These are phyloP conservation scores for Hyles lineata DNA, from an alignment of 2,888 invertebrate species.

Conservation along the genomic window DNA sequence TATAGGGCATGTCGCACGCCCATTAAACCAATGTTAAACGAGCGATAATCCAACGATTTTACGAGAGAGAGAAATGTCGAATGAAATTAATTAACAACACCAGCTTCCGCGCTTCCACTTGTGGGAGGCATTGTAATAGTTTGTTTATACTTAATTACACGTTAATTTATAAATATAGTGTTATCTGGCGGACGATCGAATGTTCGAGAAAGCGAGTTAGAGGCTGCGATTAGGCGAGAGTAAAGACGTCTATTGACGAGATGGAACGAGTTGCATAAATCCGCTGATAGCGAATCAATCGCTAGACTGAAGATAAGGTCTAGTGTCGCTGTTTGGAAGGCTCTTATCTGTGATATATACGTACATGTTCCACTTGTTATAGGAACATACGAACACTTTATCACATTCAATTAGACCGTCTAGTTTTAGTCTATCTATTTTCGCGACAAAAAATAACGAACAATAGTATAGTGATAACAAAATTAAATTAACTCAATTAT, in stretches of 20 bases:
- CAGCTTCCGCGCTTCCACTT: constrained; percentile 56
- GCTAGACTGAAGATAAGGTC: neutral
- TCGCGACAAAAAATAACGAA: too few species aligned
- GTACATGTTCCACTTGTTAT: neutral
- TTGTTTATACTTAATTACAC: constrained; percentile 27
- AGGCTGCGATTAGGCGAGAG: constrained; percentile 6
- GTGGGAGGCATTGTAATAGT: constrained; percentile 24
- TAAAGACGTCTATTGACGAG: neutral
- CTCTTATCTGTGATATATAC: neutral
- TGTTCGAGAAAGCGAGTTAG: neutral
- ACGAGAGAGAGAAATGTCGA: constrained; percentile 69
- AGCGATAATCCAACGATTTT: constrained; percentile 67
- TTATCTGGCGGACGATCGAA: constrained; percentile 1
- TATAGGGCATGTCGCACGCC: constrained; percentile 52
- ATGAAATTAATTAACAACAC: constrained; percentile 64
- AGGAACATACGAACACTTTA: too few species aligned
- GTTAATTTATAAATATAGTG: constrained; percentile 23
- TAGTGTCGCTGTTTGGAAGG: neutral
- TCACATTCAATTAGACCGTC: too few species aligned
- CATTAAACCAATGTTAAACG: constrained; percentile 67
- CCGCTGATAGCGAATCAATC: neutral
- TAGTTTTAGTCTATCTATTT: too few species aligned
- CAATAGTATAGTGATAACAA: too few species aligned
- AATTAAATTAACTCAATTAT: too few species aligned
- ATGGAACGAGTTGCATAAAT: constrained; percentile 1